Conservation (phyloP, 1,140 invertebrate species). For the Leptinotarsa lineolata region DNA sequence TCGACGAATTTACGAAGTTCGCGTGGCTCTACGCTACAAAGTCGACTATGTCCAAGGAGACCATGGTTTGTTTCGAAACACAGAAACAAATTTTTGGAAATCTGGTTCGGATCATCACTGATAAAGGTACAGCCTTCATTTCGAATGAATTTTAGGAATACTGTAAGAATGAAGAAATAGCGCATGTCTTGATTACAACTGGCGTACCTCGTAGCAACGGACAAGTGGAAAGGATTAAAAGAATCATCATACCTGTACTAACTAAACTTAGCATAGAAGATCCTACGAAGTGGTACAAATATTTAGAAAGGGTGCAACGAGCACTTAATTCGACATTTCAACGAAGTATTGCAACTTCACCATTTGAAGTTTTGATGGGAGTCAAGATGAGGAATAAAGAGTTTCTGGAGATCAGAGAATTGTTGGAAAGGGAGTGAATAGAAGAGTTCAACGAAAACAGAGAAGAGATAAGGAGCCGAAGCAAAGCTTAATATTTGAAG, state of each 20-base stretch:
- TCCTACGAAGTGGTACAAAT: too few species aligned
- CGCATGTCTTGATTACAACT: too few species aligned
- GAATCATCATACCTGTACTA: conserved; percentile 44
- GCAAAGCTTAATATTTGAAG: conserved; percentile 43
- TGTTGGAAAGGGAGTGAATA: conserved; percentile 19
- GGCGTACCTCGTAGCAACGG: conserved; percentile 33
- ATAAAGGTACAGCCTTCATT: conserved; percentile 54
- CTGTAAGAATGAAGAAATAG: conserved; percentile 43
- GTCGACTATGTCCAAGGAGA: conserved; percentile 44
- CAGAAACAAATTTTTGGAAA: not conserved
- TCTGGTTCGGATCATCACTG: conserved; percentile 44
- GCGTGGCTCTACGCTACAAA: conserved; percentile 46
- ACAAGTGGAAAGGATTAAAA: conserved; percentile 48
- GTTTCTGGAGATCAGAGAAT: conserved; percentile 33
- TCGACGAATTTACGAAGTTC: conserved; percentile 57
- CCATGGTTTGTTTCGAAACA: conserved; percentile 32
- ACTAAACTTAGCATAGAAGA: conserved; percentile 39
- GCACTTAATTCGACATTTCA: too few species aligned
- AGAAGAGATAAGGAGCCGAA: conserved; percentile 41
- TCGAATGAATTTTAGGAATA: conserved; percentile 44
- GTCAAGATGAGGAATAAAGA: too few species aligned
- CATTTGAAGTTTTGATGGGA: too few species aligned
- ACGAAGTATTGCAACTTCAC: too few species aligned
- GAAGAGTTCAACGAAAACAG: conserved; percentile 27
- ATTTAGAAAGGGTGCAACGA: too few species aligned